A percentile compares a stretch with the other conserved stretches of the same genome.
Conservation (phyloP, 2,797 vertebrate genomes). For the Brachymystax lenok region DNA sequence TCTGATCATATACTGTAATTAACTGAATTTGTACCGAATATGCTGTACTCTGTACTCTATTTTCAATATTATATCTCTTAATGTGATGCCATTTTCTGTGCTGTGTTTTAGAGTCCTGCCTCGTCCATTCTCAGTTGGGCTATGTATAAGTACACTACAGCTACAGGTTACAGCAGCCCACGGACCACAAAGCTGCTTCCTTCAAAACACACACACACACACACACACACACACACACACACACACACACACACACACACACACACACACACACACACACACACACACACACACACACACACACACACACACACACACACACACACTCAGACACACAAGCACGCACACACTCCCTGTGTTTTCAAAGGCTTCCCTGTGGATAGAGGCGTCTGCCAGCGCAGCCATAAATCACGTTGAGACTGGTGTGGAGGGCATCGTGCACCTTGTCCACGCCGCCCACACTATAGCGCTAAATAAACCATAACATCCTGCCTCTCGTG, state of each 20-base stretch:
- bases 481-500: slow-evolving; percentile 88
- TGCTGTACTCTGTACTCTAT: neutral
- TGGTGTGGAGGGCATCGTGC: slow-evolving; percentile 82
- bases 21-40: neutral
- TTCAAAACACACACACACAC: slow-evolving; percentile 3
- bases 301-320: no score
- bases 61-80: neutral
- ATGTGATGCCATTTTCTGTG: neutral
- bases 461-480: slow-evolving; percentile 86
- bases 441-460: slow-evolving; percentile 84
- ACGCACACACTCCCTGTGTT: slow-evolving; percentile 37
- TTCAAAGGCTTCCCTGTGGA: slow-evolving; percentile 85
- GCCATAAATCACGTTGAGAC: slow-evolving; percentile 82
- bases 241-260: no score
- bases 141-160: slow-evolving; percentile 48
- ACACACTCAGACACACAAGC: no score
- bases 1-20: neutral
- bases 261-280: no score
- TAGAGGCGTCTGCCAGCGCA: slow-evolving; percentile 78
- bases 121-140: slow-evolving; percentile 49
- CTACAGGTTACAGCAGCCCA: slow-evolving; percentile 61
- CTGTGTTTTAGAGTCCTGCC: slow-evolving; percentile 31
- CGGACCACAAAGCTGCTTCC: slow-evolving; percentile 36
- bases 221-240: neutral
- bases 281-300: no score